Conservation (phyloP, 2,797 vertebrate genomes). For the Argentina silus region DNA sequence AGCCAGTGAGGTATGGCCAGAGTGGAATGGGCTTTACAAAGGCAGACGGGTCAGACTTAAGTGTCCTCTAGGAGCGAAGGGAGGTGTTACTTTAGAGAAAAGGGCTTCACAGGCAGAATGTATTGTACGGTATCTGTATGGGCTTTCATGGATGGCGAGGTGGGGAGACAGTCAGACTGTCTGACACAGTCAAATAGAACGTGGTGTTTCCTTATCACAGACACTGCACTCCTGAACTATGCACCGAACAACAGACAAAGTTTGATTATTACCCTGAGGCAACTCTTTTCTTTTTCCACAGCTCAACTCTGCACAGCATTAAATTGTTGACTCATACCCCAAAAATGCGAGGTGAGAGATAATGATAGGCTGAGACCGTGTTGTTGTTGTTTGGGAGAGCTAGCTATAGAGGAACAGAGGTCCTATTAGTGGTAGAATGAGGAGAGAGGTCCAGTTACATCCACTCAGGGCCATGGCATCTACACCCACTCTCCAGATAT, state of each 20-base stretch:
- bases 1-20: slow-evolving; percentile 57
- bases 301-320: neutral
- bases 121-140: slow-evolving; percentile 2
- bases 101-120: slow-evolving; percentile 16
- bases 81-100: slow-evolving; percentile 19
- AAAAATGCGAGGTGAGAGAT: neutral
- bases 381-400: neutral
- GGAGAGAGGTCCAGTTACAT: neutral
- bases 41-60: slow-evolving; percentile 30
- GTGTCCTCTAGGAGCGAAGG: slow-evolving; percentile 21
- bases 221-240: no score
- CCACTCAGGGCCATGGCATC: neutral
- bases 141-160: neutral
- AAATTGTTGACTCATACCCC: neutral
- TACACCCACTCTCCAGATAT: neutral
- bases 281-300: neutral
- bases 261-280: neutral
- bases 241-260: no score
- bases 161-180: no score
- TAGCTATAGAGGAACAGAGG: neutral
- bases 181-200: no score
- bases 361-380: neutral
- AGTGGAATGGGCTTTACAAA: slow-evolving; percentile 47
- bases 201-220: no score
- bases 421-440: neutral